A percentile compares a stretch with the other conserved stretches of the same genome.
phyloP scores from a whole-genome alignment of 2,797 vertebrate species.

The Tamandua tetradactyla region DNA sequence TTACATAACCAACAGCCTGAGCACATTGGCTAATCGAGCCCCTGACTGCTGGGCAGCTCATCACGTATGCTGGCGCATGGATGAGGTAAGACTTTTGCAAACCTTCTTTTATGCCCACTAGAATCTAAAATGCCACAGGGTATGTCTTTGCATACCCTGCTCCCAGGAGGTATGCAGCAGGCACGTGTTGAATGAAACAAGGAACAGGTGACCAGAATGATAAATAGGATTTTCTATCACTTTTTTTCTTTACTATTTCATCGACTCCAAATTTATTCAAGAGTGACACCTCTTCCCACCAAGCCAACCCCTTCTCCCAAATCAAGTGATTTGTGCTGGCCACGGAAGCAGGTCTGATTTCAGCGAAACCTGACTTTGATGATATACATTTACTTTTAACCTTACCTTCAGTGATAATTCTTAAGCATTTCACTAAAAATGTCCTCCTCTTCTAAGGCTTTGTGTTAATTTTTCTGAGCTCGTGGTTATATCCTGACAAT shows the following conservation, averaged over 20 bases:
- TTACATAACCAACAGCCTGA: rapidly evolving
- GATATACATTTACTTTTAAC: rapidly evolving
- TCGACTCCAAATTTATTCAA: rapidly evolving
- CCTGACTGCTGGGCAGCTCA: rapidly evolving
- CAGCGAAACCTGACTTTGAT: rapidly evolving
- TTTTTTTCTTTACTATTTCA: neutral
- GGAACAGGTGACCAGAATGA: neutral
- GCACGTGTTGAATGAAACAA: neutral
- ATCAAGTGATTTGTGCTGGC: too few relatives aligned
- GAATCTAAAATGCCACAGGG: rapidly evolving
- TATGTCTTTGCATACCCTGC: rapidly evolving
- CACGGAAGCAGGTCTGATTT: neutral
- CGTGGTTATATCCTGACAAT: rapidly evolving
- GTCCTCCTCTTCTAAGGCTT: neutral
- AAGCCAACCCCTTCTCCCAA: rapidly evolving
- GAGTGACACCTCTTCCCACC: rapidly evolving
- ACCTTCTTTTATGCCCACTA: too few relatives aligned
- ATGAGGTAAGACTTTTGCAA: too few relatives aligned
- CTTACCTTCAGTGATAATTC: rapidly evolving
- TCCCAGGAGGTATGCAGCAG: too few relatives aligned
- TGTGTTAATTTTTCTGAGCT: neutral
- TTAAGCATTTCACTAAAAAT: neutral
- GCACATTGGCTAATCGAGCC: rapidly evolving
- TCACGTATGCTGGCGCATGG: too few relatives aligned
- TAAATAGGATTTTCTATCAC: too few relatives aligned